These are phyloP conservation scores for Parnassius glacialis DNA, from an alignment of 2,888 invertebrate genomes.

Conservation along the genomic window DNA sequence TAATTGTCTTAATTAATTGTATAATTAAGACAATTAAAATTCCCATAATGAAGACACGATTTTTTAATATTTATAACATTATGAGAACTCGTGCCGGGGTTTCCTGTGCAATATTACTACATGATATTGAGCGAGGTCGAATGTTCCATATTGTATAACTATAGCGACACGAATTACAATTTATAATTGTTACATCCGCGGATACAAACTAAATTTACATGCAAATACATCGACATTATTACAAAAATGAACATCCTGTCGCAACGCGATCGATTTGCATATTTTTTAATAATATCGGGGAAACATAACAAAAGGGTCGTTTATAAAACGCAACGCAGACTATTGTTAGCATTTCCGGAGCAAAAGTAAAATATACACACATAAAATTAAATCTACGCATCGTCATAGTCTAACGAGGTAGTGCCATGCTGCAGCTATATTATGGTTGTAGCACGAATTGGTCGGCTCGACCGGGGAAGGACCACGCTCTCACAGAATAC, in stretches of 20 bases:
- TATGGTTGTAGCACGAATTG: too few species aligned
- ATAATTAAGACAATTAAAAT: too few species aligned
- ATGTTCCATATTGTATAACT: slow-evolving; percentile 56
- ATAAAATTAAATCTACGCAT: slow-evolving; percentile 70
- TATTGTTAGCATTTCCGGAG: slow-evolving; percentile 73
- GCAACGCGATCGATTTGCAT: slow-evolving; percentile 75
- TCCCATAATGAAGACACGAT: not conserved
- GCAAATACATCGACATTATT: slow-evolving; percentile 73
- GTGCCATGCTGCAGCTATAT: too few species aligned
- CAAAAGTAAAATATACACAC: slow-evolving; percentile 60
- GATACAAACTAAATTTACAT: slow-evolving; percentile 73
- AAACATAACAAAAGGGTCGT: slow-evolving; percentile 67
- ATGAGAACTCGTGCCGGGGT: slow-evolving; percentile 33
- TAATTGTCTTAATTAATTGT: too few species aligned
- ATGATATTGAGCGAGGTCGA: slow-evolving; percentile 37
- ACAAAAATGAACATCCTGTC: slow-evolving; percentile 77
- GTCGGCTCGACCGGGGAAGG: too few species aligned
- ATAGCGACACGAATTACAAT: slow-evolving; percentile 64
- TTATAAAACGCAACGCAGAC: slow-evolving; percentile 61
- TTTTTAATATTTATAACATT: slow-evolving; percentile 6
- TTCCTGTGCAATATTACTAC: slow-evolving; percentile 36
- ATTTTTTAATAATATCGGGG: slow-evolving; percentile 76
- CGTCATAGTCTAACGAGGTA: slow-evolving; percentile 39
- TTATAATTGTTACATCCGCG: slow-evolving; percentile 55
- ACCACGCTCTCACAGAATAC: too few species aligned